Evolutionary conservation across 2,888 invertebrate genomes (phyloP), one percentile per base, ranked within the genome.

Genomic region (Prosapia bicincta): DNA sequence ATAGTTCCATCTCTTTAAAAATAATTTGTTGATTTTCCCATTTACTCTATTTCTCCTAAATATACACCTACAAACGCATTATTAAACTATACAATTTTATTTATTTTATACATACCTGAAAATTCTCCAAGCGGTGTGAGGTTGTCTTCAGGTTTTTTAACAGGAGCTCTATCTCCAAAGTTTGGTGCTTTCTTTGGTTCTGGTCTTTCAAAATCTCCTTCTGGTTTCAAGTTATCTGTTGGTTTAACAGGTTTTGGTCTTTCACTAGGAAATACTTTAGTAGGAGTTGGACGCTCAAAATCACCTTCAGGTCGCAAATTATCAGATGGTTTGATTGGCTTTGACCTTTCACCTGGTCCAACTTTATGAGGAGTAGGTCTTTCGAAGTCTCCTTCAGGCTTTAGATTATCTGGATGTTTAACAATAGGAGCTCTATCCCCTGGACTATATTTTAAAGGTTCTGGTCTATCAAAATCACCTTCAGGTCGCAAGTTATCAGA

Each of bases 261-360:
- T 6, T 71, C 71, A 7, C 15, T 54, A 24, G 85, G 85, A 69
- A 80, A 82, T n/a, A 83, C 80, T 78, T 77, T 73, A 72, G 66
- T 43, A 38, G 79, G 75, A 15, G 28, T 70, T 24, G 85, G 85
- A 54, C 83, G 79, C 67, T 83, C 83, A 79, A 86, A 86, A 3
- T 85, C 84, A 3, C 87, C 87, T 81, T 88, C 89, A 0, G 87
- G 86, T 28, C 84, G 85, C 0, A 88, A 82, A 81, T 89, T 90
- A 78, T 90, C 90, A 30, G 85, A 82, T 0, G 88, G 89, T 79
- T 85, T 87, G 0, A 82, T 77, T 25, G 84, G 86, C 66, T 82
- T 83, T 13, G 84, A 86, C 13, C 87, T 83, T 76, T 90, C 91
- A 20, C 87, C 88, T 13, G 89, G 88, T 1, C 83, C 84, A 82